Evolutionary conservation across 2,113 vertebrate genomes (phyloP), one percentile per base, ranked within the genome.

Genomic region (Nymphicus hollandicus): DNA sequence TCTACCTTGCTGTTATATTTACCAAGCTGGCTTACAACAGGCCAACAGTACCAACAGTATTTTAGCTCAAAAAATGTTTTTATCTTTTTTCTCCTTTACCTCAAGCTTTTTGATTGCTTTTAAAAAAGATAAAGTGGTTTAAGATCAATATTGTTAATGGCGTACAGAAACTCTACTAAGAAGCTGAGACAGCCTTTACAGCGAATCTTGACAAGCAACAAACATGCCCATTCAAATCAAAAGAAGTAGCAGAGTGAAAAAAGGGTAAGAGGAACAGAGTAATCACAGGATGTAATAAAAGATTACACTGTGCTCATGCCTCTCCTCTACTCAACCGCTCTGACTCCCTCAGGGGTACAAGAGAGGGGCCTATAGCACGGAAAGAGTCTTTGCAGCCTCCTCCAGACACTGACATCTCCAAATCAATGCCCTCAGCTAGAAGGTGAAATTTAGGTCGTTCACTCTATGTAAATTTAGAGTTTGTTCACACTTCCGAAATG

Each of bases 251-350:
- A 52, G 47, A 72, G 47, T 4, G 35, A 93, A 77, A 22, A 79
- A 93, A 90, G 66, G 68, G 69, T 65, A 86, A 69, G 43, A 82
- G 58, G 44, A 52, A 43, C 52, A 47, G 35, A 85, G 88, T 89
- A 95, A 93, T 93, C 78, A 81, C 61, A 76, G 76, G 76, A 93
- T 79, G 89, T 63, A 92, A 91, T 81, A 91, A 88, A 74, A 92
- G 81, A 95, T 92, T 88, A 89, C 66, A 77, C 55, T 15, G 44
- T 58, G 82, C 74, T 90, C 29, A 23, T 31, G 79, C 96, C 77
- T 88, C 44, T 79, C 74, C 79, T 83, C 56, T 60, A 10, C 78
- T 82, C 84, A 89, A 81, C 66, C 81, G 76, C 83, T 17, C 46
- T 0, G 11, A 65, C 41, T 89, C 86, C 71, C 76, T 65, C 43